phyloP scores from a whole-genome alignment of 2,797 vertebrate genomes.

The Clarias laeviceps region DNA sequence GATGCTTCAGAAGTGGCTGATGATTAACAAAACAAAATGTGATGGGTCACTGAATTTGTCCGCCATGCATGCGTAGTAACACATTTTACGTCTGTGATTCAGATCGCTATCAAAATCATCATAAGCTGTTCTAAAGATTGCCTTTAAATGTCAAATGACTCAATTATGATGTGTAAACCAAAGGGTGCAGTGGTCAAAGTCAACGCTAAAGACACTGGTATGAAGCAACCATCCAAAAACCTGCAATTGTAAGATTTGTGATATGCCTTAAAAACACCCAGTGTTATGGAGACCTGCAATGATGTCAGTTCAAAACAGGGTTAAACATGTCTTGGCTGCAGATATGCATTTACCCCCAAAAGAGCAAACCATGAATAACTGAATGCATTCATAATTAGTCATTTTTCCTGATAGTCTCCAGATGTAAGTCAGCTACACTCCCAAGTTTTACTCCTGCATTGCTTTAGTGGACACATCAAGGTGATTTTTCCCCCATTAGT shows the following conservation, averaged over 20 bases:
- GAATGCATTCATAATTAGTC: conserved; percentile 57
- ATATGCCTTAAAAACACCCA: not conserved
- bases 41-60: not conserved
- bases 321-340: conserved; percentile 46
- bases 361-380: conserved; percentile 47
- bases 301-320: conserved; percentile 51
- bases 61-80: not conserved
- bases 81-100: not conserved
- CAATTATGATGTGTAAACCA: not conserved
- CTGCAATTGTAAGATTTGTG: conserved; percentile 1
- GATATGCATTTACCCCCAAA: conserved; percentile 33
- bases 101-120: not conserved
- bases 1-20: conserved; percentile 58
- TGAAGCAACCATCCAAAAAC: not conserved
- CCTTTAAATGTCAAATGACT: not conserved
- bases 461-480: conserved; percentile 22
- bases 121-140: not conserved
- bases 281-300: conserved; percentile 44
- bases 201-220: not conserved
- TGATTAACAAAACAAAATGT: not conserved
- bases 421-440: conserved; percentile 36
- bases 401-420: conserved; percentile 56
- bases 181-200: not conserved
- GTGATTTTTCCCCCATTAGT: not conserved
- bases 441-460: conserved; percentile 21